These are phyloP conservation scores for Stictocephala bisonia DNA, from an alignment of 2,888 invertebrate genomes.

Conservation along the genomic window DNA sequence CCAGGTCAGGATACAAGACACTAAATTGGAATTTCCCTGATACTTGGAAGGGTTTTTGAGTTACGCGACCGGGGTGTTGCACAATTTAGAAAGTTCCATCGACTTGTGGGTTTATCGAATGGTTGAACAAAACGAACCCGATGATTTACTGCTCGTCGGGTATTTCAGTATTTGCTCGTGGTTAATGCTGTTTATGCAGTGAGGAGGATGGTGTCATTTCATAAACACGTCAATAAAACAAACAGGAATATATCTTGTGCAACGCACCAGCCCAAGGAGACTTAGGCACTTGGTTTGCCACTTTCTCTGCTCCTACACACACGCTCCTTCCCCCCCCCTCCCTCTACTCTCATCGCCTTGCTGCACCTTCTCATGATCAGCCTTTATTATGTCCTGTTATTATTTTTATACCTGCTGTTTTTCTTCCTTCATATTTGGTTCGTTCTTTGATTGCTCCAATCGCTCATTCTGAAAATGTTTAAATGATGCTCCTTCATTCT, in stretches of 20 bases:
- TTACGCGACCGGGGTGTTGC: conserved; percentile 28
- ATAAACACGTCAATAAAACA: conserved; percentile 35
- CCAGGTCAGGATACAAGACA: too few relatives aligned
- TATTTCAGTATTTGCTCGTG: conserved; percentile 30
- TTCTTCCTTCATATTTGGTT: too few relatives aligned
- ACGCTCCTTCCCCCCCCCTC: not conserved
- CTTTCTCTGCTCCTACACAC: conserved; percentile 29
- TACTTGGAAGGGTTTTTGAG: not conserved
- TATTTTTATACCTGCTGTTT: too few relatives aligned
- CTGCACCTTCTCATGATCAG: too few relatives aligned
- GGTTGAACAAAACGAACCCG: conserved; percentile 27
- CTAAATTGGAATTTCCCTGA: too few relatives aligned
- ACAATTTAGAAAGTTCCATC: conserved; percentile 24
- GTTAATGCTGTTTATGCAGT: conserved; percentile 26
- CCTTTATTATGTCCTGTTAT: too few relatives aligned
- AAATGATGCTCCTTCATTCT: too few relatives aligned
- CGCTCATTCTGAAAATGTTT: too few relatives aligned
- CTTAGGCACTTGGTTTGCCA: conserved; percentile 3
- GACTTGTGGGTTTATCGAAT: conserved; percentile 25
- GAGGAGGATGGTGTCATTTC: conserved; percentile 31
- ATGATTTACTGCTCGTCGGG: conserved; percentile 21
- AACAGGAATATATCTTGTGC: conserved; percentile 36
- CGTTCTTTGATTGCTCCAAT: too few relatives aligned
- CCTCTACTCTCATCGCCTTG: not conserved
- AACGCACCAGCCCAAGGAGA: conserved; percentile 29